These are phyloP conservation scores for Zaprionus kolodkinae DNA, from an alignment of 1,140 invertebrate species.

Conservation along the genomic window DNA sequence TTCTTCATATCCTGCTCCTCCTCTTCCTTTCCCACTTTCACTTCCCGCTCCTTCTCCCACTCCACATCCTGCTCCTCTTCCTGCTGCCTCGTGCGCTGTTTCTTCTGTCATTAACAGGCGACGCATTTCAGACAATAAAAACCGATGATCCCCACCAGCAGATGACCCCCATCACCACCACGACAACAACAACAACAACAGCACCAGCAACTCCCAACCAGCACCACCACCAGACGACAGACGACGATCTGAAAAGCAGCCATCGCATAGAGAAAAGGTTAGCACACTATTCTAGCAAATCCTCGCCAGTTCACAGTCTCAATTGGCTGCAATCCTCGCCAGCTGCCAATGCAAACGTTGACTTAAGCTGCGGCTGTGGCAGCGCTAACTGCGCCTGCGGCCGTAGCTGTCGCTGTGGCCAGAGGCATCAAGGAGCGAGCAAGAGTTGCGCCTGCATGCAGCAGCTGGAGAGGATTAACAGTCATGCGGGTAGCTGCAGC, in stretches of 20 bases:
- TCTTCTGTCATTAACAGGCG: conserved; percentile 81
- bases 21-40: background rate
- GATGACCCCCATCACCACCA: conserved; percentile 4
- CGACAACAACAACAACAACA: conserved; percentile 19
- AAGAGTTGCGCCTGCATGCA: background rate
- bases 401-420: conserved; percentile 46
- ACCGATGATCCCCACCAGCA: conserved; percentile 20
- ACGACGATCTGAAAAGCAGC: background rate
- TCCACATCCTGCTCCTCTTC: conserved; percentile 20
- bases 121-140: conserved; percentile 83
- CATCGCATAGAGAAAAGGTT: conserved; percentile 76
- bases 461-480: background rate
- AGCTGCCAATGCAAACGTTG: background rate
- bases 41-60: background rate
- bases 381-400: conserved; percentile 54
- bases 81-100: conserved; percentile 47
- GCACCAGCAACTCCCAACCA: conserved; percentile 5
- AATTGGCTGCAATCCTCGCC: conserved; percentile 3
- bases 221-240: background rate
- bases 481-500: background rate
- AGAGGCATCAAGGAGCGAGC: background rate
- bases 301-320: background rate
- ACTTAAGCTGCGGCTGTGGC: conserved; percentile 48
- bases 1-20: background rate
- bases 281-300: conserved; percentile 51